phyloP scores from a whole-genome alignment of 2,113 vertebrate genomes.

The Muntiacus reevesi region DNA sequence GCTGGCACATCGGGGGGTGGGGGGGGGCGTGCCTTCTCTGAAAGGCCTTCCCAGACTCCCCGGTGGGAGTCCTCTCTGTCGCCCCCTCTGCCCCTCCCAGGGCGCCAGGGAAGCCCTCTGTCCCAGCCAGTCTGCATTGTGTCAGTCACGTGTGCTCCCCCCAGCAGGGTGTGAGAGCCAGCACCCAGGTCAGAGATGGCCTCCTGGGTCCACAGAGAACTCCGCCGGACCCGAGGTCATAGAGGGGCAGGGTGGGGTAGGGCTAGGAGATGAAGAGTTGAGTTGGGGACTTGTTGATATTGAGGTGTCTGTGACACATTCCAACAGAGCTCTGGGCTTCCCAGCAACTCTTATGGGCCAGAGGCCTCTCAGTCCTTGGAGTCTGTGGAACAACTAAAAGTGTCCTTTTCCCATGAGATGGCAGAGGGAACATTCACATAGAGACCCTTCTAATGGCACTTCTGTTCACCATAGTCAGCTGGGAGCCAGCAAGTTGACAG shows the following conservation, averaged over 20 bases:
- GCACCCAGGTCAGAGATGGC: neutral
- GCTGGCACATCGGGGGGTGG: neutral
- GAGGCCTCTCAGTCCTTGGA: neutral
- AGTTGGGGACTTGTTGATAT: neutral
- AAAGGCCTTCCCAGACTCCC: neutral
- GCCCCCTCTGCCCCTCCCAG: neutral
- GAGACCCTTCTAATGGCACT: neutral
- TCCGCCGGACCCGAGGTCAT: neutral
- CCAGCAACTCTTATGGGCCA: neutral
- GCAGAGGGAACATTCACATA: neutral
- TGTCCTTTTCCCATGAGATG: neutral
- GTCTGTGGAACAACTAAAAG: neutral
- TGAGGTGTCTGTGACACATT: neutral
- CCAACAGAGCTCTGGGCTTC: neutral
- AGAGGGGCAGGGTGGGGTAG: neutral
- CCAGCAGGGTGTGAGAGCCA: neutral
- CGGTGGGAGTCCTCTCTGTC: neutral
- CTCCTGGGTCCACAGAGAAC: neutral
- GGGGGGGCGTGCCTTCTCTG: neutral
- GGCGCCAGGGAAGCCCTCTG: neutral
- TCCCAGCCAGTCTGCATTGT: neutral
- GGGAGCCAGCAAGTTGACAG: neutral
- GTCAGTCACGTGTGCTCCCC: neutral
- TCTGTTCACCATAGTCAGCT: neutral
- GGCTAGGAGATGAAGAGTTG: neutral